Evolutionary conservation across 2,888 invertebrate genomes (phyloP).

Genomic region (Heliconius cydno): DNA sequence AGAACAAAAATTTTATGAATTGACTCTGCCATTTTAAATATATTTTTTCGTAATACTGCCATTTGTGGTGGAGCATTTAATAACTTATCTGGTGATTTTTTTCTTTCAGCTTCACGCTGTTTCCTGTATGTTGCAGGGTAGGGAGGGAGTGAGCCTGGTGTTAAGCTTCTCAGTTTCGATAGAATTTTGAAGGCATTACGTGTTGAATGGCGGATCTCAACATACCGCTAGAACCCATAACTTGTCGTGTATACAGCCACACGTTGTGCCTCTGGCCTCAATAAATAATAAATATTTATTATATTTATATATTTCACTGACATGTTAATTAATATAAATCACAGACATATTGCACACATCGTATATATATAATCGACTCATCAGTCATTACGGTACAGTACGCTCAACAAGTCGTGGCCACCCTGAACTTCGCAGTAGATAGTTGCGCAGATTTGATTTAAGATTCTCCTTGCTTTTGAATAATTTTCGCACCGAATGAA

Average conservation of each 20-base stretch:
- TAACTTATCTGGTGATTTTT: background rate
- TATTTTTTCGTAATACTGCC: background rate
- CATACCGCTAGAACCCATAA: too few species aligned
- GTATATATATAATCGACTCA: slow-evolving; percentile 10
- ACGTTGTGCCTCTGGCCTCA: background rate
- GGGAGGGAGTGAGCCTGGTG: background rate
- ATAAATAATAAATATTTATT: too few species aligned
- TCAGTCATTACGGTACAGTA: background rate
- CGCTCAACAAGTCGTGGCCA: too few species aligned
- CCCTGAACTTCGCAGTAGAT: too few species aligned
- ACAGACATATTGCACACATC: background rate
- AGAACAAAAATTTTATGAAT: slow-evolving; percentile 11
- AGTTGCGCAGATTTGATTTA: too few species aligned
- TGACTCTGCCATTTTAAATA: background rate
- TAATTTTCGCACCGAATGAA: too few species aligned
- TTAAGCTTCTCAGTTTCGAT: background rate
- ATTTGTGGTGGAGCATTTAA: background rate
- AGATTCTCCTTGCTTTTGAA: too few species aligned
- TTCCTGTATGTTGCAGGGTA: background rate
- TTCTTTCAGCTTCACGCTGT: background rate
- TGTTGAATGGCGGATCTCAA: too few species aligned
- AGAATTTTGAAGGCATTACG: too few species aligned
- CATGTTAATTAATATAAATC: background rate
- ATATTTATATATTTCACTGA: too few species aligned
- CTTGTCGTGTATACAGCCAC: background rate